These are phyloP conservation scores for Mirounga angustirostris DNA, from an alignment of 2,113 vertebrate species.

Conservation along the genomic window DNA sequence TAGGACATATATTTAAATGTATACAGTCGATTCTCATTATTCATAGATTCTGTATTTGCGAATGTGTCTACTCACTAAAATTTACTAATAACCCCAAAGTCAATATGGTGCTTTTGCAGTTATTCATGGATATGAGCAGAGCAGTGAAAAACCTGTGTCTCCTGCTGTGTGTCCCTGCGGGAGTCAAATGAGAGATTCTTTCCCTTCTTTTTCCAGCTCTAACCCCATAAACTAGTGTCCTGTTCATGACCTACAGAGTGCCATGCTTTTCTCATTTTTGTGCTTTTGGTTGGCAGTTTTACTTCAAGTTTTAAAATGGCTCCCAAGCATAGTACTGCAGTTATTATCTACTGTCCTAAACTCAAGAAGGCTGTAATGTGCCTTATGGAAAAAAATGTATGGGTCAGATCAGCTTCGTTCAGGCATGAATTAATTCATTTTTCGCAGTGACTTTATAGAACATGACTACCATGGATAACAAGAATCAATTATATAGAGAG, in stretches of 20 bases:
- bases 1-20: background rate
- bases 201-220: background rate
- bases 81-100: background rate
- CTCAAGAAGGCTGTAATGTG: background rate
- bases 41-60: background rate
- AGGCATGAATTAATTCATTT: background rate
- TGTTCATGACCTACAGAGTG: background rate
- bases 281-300: background rate
- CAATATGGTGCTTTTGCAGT: background rate
- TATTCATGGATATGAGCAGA: background rate
- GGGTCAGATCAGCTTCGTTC: background rate
- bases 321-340: background rate
- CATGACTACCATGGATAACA: background rate
- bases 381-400: background rate
- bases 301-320: background rate
- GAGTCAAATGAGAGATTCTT: background rate
- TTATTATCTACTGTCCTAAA: background rate
- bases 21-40: background rate
- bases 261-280: background rate
- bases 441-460: background rate
- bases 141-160: background rate
- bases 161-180: fast-evolving
- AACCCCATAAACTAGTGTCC: background rate
- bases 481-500: background rate
- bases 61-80: background rate